Percentiles rank a stretch among this genome's conserved stretches.
phyloP scores from a whole-genome alignment of 2,888 invertebrate genomes.

The Platycheirus rosarum region DNA sequence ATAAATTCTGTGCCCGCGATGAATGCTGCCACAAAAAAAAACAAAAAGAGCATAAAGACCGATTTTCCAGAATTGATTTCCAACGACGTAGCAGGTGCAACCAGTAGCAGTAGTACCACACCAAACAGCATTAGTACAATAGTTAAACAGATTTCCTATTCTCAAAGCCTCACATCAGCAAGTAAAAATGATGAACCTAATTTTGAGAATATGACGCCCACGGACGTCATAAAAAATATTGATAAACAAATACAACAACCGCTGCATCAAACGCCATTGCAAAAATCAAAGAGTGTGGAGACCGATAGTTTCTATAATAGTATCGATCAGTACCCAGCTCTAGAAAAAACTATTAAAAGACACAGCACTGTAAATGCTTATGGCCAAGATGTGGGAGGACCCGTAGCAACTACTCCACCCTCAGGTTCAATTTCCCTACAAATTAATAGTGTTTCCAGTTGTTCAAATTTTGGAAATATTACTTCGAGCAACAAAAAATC shows the following conservation, averaged over 20 bases:
- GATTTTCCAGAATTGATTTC: constrained; percentile 78
- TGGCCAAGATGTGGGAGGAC: constrained; percentile 39
- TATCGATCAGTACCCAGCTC: constrained; percentile 83
- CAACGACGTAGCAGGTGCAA: constrained; percentile 51
- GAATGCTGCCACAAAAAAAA: constrained; percentile 54
- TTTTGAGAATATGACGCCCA: constrained; percentile 10
- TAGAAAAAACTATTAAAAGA: constrained; percentile 82
- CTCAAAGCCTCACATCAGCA: constrained; percentile 76
- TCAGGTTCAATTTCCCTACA: constrained; percentile 41
- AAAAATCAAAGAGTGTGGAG: constrained; percentile 82
- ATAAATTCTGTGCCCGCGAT: constrained; percentile 12
- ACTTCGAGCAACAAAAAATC: constrained; percentile 58
- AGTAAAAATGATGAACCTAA: constrained; percentile 46
- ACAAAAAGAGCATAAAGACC: constrained; percentile 74
- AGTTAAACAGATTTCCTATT: constrained; percentile 76
- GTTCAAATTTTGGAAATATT: constrained; percentile 26
- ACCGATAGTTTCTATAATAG: constrained; percentile 79
- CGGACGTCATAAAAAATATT: constrained; percentile 27
- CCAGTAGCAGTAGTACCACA: constrained; percentile 54
- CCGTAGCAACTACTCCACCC: constrained; percentile 33
- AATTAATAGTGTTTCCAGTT: constrained; percentile 47
- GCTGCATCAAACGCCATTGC: constrained; percentile 76
- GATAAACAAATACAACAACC: constrained; percentile 55
- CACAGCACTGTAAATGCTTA: constrained; percentile 79
- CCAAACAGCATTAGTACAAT: constrained; percentile 63